Evolutionary conservation across 2,797 vertebrate genomes (phyloP), one percentile per base, ranked within the genome.

Genomic region (Bucorvus abyssinicus): DNA sequence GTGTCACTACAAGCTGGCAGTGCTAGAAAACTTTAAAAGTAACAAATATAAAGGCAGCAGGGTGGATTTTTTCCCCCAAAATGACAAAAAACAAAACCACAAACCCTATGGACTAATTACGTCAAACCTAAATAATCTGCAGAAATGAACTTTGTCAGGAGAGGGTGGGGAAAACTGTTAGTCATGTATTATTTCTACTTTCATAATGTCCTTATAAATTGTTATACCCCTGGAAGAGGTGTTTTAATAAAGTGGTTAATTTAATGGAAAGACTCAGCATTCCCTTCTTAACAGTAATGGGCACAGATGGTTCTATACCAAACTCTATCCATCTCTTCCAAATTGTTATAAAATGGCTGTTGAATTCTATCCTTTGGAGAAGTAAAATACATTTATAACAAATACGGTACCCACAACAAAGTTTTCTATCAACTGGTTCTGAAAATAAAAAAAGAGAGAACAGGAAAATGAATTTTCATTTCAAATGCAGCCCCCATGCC

Each of bases 391-490:
- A 87, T 94, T 84, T 89, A 64, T 68, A 96, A 95, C 38, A 91
- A 90, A 82, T 82, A 87, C 7, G 29, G 61, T 56, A 76, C 27
- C 68, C 65, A 68, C 44, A 93, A 94, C 38, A 71, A 95, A 85
- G 85, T 82, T 93, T 95, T 96, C 68, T 79, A 93, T 69, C 71
- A 96, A 90, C 87, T 53, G 47, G 22, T 61, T 70, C 80, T 94
- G 92, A 78, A 90, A 81, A 84, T 61, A 81, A 93, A 40, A 24
- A 81, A 56, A 91, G 56, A 96, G n/a, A 88, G 52, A 83, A 83
- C 10, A 69, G 90, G 88, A 96, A 97, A 95, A 97, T 84, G 78
- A 95, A 96, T 97, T 96, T 97, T 97, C 68, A 95, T 96, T 97
- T 97, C 95, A 95, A 95, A 93, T 96, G 83, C 73, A 75, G 84